phyloP scores from a whole-genome alignment of 1,140 invertebrate species.

The Agrypnia vestita region DNA sequence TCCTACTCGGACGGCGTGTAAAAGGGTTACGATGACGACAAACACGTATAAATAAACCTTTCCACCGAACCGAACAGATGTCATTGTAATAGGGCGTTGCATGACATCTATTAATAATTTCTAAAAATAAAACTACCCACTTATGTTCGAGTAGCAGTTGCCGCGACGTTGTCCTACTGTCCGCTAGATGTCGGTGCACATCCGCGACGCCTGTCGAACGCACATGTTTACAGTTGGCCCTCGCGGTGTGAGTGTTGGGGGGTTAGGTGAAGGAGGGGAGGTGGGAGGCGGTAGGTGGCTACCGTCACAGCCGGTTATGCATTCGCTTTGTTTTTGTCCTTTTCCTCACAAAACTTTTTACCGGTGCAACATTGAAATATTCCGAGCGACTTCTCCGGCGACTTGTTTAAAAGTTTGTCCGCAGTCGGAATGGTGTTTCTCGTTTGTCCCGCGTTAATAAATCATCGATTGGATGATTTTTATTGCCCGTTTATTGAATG shows the following conservation, averaged over 20 bases:
- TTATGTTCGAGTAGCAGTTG: too few species aligned
- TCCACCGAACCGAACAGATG: too few species aligned
- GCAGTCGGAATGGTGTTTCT: slow-evolving; percentile 12
- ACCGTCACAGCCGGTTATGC: slow-evolving; percentile 41
- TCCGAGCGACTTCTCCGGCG: slow-evolving; percentile 20
- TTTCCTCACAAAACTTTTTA: slow-evolving; percentile 33
- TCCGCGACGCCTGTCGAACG: neutral
- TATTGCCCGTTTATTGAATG: slow-evolving; percentile 33
- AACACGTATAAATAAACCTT: too few species aligned
- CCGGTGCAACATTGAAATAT: slow-evolving; percentile 40
- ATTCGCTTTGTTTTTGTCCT: slow-evolving; percentile 39
- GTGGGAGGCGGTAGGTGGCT: neutral
- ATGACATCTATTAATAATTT: too few species aligned
- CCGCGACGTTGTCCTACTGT: neutral
- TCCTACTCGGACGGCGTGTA: too few species aligned
- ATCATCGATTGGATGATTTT: slow-evolving; percentile 24
- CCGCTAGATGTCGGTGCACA: slow-evolving; percentile 13
- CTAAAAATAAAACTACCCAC: too few species aligned
- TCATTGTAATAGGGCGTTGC: too few species aligned
- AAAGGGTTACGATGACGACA: too few species aligned
- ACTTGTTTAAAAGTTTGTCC: slow-evolving; percentile 25
- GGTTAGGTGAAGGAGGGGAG: too few species aligned
- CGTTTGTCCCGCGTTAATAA: slow-evolving; percentile 29
- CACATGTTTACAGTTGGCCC: slow-evolving; percentile 19
- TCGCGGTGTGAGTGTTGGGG: too few species aligned